A percentile compares a stretch with the other conserved stretches of the same genome.
These are phyloP conservation scores for Cyclophora albipunctata DNA, from an alignment of 2,888 invertebrate genomes.

Conservation along the genomic window DNA sequence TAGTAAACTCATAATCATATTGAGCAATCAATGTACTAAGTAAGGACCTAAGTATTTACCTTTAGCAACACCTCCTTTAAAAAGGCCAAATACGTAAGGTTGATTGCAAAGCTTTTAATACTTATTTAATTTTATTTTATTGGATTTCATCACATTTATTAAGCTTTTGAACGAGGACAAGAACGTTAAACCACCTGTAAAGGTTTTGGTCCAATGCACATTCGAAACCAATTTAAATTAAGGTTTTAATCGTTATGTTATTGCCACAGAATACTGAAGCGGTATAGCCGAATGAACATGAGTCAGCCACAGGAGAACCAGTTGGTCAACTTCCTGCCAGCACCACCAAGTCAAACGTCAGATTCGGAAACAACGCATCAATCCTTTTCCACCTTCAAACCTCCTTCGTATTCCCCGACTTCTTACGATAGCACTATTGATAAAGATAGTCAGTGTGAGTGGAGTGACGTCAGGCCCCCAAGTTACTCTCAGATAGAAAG, in stretches of 20 bases:
- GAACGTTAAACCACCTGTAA: too few species aligned
- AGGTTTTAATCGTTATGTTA: neutral
- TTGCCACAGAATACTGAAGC: slow-evolving; percentile 72
- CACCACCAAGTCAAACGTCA: slow-evolving; percentile 66
- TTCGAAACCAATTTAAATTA: neutral
- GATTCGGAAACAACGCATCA: slow-evolving; percentile 60
- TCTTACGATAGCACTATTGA: slow-evolving; percentile 63
- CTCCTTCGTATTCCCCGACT: slow-evolving; percentile 69
- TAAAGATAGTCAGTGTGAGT: slow-evolving; percentile 67
- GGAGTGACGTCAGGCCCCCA: slow-evolving; percentile 74
- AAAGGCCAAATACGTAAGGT: too few species aligned
- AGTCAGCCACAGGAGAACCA: slow-evolving; percentile 81
- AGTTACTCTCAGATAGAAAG: slow-evolving; percentile 65
- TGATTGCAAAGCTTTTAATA: too few species aligned
- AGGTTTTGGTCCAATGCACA: neutral
- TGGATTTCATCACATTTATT: too few species aligned
- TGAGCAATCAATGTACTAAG: too few species aligned
- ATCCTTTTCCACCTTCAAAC: slow-evolving; percentile 70
- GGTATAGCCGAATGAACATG: slow-evolving; percentile 76
- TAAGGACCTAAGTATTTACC: too few species aligned
- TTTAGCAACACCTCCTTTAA: too few species aligned
- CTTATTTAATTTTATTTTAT: too few species aligned
- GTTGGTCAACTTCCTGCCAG: slow-evolving; percentile 84
- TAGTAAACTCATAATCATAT: too few species aligned
- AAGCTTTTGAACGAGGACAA: too few species aligned